A percentile compares a stretch with the other conserved stretches of the same genome.
These are phyloP conservation scores for Chrysocyon brachyurus DNA, from an alignment of 2,797 vertebrate genomes.

Conservation along the genomic window DNA sequence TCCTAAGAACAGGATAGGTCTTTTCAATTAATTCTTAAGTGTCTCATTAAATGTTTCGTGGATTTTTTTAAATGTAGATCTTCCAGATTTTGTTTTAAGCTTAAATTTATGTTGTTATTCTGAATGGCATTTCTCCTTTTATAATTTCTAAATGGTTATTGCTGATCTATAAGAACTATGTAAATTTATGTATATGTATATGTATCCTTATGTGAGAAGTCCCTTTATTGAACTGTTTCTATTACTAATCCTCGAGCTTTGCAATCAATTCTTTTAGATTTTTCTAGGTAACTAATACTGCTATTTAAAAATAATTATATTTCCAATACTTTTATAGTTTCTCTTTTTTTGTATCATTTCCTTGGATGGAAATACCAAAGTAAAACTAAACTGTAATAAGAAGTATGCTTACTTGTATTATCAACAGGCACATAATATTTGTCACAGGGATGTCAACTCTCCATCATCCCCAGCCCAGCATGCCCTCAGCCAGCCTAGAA, in stretches of 20 bases:
- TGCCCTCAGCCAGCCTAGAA: not conserved
- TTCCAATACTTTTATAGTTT: not conserved
- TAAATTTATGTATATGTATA: not conserved
- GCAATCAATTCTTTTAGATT: not conserved
- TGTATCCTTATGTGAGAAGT: not conserved
- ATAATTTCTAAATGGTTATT: not conserved
- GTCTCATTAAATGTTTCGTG: not conserved
- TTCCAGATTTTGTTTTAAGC: conserved; percentile 10
- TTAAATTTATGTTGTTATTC: conserved; percentile 32
- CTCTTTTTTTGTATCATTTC: not conserved
- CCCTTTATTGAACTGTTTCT: not conserved
- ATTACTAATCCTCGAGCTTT: not conserved
- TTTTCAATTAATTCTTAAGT: not conserved
- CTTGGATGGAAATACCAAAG: not conserved
- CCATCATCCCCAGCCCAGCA: not conserved
- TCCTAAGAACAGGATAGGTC: not conserved
- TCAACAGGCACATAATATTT: not conserved
- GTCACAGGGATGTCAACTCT: not conserved
- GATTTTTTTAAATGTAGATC: not conserved
- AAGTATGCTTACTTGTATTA: not conserved
- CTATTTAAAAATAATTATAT: conserved; percentile 36
- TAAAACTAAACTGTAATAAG: conserved; percentile 28
- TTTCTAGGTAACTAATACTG: not conserved
- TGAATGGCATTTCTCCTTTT: not conserved
- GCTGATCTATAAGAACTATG: not conserved